phyloP scores from a whole-genome alignment of 2,888 invertebrate genomes.

The Entomobrya multifasciata region DNA sequence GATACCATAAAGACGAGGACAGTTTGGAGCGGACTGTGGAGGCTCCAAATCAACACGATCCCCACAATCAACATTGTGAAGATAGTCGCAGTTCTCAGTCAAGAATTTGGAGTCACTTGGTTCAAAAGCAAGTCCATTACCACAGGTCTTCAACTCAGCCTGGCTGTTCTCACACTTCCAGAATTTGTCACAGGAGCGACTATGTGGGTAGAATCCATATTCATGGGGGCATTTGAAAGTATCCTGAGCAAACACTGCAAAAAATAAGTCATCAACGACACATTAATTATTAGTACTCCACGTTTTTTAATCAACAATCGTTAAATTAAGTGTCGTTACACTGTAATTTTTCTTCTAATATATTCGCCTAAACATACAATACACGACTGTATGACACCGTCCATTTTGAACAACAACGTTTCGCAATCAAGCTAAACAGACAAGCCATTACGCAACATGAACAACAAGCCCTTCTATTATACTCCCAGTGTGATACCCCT shows the following conservation, averaged over 20 bases:
- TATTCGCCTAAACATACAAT: too few species aligned
- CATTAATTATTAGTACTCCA: background rate
- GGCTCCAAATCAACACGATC: constrained; percentile 93
- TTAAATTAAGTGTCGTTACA: too few species aligned
- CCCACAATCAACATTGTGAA: constrained; percentile 96
- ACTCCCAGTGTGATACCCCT: background rate
- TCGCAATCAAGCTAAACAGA: constrained; percentile 55
- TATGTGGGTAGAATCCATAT: constrained; percentile 96
- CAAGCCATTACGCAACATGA: constrained; percentile 53
- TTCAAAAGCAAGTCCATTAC: constrained; percentile 96
- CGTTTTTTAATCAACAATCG: constrained; percentile 8
- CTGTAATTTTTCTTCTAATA: background rate
- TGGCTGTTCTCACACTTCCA: constrained; percentile 96
- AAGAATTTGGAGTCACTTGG: constrained; percentile 93
- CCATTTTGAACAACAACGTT: constrained; percentile 23
- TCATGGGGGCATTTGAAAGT: constrained; percentile 96
- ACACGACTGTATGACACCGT: constrained; percentile 13
- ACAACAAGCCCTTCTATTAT: constrained; percentile 16
- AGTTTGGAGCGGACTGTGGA: constrained; percentile 91
- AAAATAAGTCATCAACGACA: too few species aligned
- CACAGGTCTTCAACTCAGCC: constrained; percentile 94
- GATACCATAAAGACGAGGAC: constrained; percentile 93
- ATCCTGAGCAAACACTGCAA: constrained; percentile 88
- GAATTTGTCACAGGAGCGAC: constrained; percentile 94
- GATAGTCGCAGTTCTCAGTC: constrained; percentile 97